These are phyloP conservation scores for Trissolcus basalis DNA, from an alignment of 1,140 invertebrate genomes.

Conservation along the genomic window DNA sequence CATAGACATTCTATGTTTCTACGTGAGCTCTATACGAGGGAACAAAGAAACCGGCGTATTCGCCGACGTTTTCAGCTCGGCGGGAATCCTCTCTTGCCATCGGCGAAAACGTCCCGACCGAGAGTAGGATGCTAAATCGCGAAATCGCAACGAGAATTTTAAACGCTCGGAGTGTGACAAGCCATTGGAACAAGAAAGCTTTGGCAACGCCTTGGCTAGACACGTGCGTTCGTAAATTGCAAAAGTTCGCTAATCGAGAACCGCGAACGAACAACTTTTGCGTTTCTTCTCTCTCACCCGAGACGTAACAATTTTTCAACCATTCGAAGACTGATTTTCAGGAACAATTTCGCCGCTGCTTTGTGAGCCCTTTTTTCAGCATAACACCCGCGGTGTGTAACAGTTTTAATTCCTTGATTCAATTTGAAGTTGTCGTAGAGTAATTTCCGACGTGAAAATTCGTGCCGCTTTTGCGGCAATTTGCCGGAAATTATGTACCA, in stretches of 20 bases:
- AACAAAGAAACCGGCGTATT: conserved; percentile 39
- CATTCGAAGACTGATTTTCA: too few species aligned
- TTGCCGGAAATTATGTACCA: conserved; percentile 39
- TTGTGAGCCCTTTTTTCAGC: too few species aligned
- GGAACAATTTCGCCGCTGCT: too few species aligned
- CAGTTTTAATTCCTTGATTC: conserved; percentile 12
- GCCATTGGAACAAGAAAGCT: conserved; percentile 40
- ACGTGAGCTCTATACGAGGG: conserved; percentile 21
- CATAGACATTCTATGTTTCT: conserved; percentile 14
- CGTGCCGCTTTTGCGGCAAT: conserved; percentile 10
- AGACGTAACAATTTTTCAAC: too few species aligned
- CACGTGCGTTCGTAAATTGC: conserved; percentile 58
- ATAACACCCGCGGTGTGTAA: too few species aligned
- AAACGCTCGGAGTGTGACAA: conserved; percentile 31
- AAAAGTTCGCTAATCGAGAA: conserved; percentile 55
- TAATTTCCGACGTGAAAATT: conserved; percentile 33
- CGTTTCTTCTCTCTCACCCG: too few species aligned
- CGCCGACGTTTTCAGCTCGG: conserved; percentile 12
- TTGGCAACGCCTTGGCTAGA: conserved; percentile 28
- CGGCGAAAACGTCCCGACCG: conserved; percentile 3
- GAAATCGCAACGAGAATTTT: conserved; percentile 52
- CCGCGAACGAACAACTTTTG: neutral
- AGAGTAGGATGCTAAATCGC: conserved; percentile 21
- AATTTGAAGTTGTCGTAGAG: conserved; percentile 27
- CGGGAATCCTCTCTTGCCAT: conserved; percentile 15